Conservation (phyloP, 2,797 vertebrate species). For the Corythornis leucogaster region DNA sequence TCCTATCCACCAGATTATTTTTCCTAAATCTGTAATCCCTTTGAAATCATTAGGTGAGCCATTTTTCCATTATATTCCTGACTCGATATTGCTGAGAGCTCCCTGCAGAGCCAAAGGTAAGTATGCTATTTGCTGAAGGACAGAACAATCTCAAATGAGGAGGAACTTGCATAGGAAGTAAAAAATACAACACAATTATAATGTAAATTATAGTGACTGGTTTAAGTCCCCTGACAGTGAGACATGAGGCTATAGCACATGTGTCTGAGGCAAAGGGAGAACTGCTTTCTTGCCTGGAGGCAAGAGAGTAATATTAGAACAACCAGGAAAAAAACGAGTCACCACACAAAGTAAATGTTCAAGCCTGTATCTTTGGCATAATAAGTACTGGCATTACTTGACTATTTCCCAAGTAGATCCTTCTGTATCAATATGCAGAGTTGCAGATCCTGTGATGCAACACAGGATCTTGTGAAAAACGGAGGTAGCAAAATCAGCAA, state of each 20-base stretch:
- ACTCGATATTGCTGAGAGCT: slow-evolving; percentile 19
- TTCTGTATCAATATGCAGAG: neutral
- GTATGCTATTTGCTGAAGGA: slow-evolving; percentile 28
- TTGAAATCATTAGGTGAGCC: slow-evolving; percentile 48
- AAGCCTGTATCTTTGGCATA: neutral
- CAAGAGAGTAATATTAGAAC: slow-evolving; percentile 28
- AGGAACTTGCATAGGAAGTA: slow-evolving; percentile 28
- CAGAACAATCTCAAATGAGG: slow-evolving; percentile 15
- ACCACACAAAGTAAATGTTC: neutral
- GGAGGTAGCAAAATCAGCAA: neutral
- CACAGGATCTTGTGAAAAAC: neutral
- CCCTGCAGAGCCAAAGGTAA: slow-evolving; percentile 41
- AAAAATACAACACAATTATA: slow-evolving; percentile 51
- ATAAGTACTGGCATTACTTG: neutral
- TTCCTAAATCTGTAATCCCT: slow-evolving; percentile 37
- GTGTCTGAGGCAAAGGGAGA: slow-evolving; percentile 39
- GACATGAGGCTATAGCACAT: slow-evolving; percentile 37
- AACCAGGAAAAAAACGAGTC: neutral
- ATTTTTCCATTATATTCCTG: slow-evolving; percentile 39
- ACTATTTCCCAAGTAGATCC: neutral
- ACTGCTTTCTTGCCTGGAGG: slow-evolving; percentile 53
- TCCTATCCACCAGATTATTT: slow-evolving; percentile 25
- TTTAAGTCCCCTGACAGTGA: slow-evolving; percentile 56
- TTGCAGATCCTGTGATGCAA: neutral
- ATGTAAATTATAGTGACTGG: slow-evolving; percentile 54